Evolutionary conservation across 2,888 invertebrate genomes (phyloP).

Genomic region (Troglohyphantes excavatus): DNA sequence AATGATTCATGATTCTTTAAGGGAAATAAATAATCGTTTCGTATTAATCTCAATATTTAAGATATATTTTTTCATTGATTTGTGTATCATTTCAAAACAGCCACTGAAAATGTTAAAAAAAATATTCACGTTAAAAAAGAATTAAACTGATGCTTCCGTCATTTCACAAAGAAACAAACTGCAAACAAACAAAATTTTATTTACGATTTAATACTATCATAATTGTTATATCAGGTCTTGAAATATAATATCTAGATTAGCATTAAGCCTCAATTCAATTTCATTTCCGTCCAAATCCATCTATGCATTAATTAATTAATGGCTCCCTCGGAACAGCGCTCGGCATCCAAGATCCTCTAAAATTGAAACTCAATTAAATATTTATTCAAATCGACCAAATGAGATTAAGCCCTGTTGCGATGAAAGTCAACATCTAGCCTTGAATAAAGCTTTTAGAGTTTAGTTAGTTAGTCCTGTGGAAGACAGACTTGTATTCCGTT

Average conservation of each 20-base stretch:
- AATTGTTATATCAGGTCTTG: not conserved
- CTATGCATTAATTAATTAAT: conserved; percentile 51
- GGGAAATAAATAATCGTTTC: no score
- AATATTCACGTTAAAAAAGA: no score
- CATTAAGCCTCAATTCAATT: conserved; percentile 7
- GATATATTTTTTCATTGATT: no score
- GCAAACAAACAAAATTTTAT: no score
- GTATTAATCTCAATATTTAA: no score
- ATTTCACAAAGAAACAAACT: no score
- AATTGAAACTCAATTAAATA: conserved; percentile 43
- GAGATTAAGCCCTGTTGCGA: not conserved
- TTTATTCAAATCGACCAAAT: conserved; percentile 42
- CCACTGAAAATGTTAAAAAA: no score
- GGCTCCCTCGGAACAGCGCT: conserved; percentile 4
- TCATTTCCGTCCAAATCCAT: conserved; percentile 16
- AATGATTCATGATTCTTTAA: no score
- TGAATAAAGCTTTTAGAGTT: conserved; percentile 21
- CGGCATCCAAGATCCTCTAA: conserved; percentile 7
- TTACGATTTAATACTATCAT: no score
- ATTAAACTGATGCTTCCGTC: no score
- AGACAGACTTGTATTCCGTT: not conserved
- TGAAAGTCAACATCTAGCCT: not conserved
- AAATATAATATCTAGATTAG: not conserved
- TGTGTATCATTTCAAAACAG: no score
- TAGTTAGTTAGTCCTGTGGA: conserved; percentile 15